phyloP scores from a whole-genome alignment of 2,113 vertebrate genomes.

The Leiothrix lutea region DNA sequence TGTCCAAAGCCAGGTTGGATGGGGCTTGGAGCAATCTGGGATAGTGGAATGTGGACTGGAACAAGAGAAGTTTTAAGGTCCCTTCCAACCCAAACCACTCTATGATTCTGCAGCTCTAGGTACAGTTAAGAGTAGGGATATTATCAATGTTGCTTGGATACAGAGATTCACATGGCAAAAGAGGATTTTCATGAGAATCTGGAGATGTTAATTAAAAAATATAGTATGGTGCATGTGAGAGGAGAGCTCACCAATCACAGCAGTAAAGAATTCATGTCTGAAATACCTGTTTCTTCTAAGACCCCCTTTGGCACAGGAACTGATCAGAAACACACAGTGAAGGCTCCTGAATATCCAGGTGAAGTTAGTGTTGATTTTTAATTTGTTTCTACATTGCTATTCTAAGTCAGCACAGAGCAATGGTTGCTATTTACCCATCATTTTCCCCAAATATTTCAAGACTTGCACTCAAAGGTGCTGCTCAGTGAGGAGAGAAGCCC shows the following conservation, averaged over 20 bases:
- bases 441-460: neutral
- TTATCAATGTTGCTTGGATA: neutral
- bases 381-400: neutral
- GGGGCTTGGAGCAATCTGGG: neutral
- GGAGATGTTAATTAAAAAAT: neutral
- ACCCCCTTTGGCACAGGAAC: neutral
- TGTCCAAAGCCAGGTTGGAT: neutral
- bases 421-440: neutral
- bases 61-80: neutral
- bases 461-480: neutral
- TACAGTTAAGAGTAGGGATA: neutral
- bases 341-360: neutral
- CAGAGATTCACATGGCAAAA: neutral
- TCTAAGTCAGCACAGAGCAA: neutral
- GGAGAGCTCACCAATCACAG: neutral
- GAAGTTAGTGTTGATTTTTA: neutral
- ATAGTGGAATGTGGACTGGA: neutral
- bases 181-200: neutral
- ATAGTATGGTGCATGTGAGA: accelerated
- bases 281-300: neutral
- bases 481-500: neutral
- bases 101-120: neutral
- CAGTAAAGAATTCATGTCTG: neutral
- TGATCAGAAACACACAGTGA: neutral
- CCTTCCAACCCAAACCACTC: neutral